Conservation (phyloP, 2,113 vertebrate genomes). For the Accipiter cooperii region DNA sequence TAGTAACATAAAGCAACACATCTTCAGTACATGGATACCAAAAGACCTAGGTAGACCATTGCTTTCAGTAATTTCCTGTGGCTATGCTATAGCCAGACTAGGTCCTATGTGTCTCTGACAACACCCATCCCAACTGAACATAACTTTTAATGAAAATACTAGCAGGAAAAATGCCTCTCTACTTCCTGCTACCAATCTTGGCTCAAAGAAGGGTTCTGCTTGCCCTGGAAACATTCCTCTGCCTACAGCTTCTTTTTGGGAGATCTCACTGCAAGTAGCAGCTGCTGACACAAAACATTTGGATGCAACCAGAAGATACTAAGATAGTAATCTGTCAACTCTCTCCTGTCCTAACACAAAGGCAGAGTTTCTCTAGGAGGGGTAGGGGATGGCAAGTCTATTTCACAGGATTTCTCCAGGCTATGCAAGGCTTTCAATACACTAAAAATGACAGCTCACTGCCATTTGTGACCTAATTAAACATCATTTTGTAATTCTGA, state of each 20-base stretch:
- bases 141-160: background rate
- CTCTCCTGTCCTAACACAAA: background rate
- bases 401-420: background rate
- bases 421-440: background rate
- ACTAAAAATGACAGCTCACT: background rate
- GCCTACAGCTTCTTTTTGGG: background rate
- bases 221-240: background rate
- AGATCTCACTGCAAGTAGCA: background rate
- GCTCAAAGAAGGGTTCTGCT: background rate
- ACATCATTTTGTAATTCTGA: background rate
- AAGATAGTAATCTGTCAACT: background rate
- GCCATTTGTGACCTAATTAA: background rate
- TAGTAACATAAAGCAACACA: background rate
- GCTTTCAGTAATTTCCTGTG: background rate
- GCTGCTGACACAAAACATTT: background rate
- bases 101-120: background rate
- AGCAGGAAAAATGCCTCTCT: background rate
- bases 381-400: background rate
- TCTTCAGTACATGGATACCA: background rate
- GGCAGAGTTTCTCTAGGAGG: background rate
- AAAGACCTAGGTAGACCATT: background rate
- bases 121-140: background rate
- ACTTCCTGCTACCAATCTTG: background rate
- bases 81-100: background rate
- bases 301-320: background rate